Evolutionary conservation across 2,888 invertebrate species (phyloP), one percentile per base, ranked within the genome.

Genomic region (Pecten maximus): DNA sequence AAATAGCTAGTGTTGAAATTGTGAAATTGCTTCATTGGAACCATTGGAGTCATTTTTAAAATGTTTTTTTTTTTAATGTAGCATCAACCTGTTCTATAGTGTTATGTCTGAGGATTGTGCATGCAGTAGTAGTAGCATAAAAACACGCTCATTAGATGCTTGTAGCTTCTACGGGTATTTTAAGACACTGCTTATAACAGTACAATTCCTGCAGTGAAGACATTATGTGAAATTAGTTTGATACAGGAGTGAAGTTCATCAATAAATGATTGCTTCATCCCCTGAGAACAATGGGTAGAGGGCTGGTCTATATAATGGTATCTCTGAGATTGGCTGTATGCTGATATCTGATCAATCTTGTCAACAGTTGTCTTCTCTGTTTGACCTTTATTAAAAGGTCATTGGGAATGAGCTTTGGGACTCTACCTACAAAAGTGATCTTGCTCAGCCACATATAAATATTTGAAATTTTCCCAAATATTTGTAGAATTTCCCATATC

Each of bases 191-290:
- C 74, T 35, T 74, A 74, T 35, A 74, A 35, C 23, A 23, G 74
- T 2, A 74, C 28, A 28, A 12, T 74, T 35, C 74, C 74, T 74
- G 35, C 74, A 74, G 74, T 74, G 74, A 74, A 28, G 74, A 74
- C 35, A 74, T 74, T 35, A 74, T 35, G 35, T 74, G 28, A 74
- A 74, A 74, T 74, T 35, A 74, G 74, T 74, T 74, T 74, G 74
- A 74, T 28, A 35, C 2, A 74, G 35, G 74, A 74, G 74, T 74
- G 35, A 74, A 28, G 35, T 10, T 35, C 74, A 74, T 74, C 74
- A 74, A 74, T 74, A 74, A 74, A 74, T 74, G 35, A 74, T 74
- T 28, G 35, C 74, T 35, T 2, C 23, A 28, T 19, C 35, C 28
- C 28, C 8, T 8, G 74, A 44, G 23, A 28, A 74, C 35, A 74